Evolutionary conservation across 2,113 vertebrate genomes (phyloP).

Genomic region (Cyanoderma ruficeps): DNA sequence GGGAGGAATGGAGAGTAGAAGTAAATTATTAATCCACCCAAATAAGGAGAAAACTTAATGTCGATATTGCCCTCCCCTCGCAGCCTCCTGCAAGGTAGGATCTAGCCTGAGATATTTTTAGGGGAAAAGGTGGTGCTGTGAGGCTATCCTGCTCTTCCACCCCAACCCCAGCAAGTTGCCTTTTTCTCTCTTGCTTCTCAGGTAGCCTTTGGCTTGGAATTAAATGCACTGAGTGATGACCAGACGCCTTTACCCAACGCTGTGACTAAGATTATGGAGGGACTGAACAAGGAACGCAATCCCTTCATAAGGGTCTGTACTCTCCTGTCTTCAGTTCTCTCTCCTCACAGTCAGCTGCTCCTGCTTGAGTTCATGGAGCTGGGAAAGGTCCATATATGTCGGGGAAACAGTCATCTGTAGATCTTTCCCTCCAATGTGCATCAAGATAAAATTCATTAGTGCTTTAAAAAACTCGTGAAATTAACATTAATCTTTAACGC

Average conservation of each 20-base stretch:
- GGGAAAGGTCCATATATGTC: fast-evolving
- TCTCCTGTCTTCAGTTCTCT: neutral
- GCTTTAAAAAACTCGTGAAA: neutral
- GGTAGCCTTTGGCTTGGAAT: conserved; percentile 88
- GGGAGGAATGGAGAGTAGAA: neutral
- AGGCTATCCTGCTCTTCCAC: neutral
- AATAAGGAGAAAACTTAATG: neutral
- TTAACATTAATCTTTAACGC: neutral
- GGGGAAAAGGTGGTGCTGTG: fast-evolving
- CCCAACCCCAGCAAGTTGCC: neutral
- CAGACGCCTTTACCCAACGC: conserved; percentile 78
- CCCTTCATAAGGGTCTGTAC: conserved; percentile 69
- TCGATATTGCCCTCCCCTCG: fast-evolving
- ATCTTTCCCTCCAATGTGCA: neutral
- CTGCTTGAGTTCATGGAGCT: neutral
- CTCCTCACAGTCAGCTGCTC: neutral
- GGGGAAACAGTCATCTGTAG: neutral
- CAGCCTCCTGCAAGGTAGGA: neutral
- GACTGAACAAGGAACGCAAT: conserved; percentile 70
- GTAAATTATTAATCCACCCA: neutral
- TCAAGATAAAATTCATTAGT: neutral
- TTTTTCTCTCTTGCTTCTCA: conserved; percentile 40
- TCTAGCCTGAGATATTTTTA: neutral
- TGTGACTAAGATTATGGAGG: conserved; percentile 78
- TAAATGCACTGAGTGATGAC: conserved; percentile 72